These are phyloP conservation scores for Anastrepha obliqua DNA, from an alignment of 1,140 invertebrate genomes.

Conservation along the genomic window DNA sequence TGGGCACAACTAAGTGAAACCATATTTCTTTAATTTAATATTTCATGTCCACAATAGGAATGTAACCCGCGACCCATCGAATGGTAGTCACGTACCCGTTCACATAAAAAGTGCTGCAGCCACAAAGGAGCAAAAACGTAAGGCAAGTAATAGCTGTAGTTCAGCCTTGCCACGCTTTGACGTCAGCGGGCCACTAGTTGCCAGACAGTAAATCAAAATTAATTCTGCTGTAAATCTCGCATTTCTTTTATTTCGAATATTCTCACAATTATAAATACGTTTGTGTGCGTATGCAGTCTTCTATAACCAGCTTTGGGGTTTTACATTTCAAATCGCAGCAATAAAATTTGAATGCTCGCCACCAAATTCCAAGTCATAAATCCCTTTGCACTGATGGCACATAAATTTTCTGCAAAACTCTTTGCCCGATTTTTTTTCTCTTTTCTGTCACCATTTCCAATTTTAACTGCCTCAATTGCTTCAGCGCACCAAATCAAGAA, in stretches of 20 bases:
- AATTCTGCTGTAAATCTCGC: not conserved
- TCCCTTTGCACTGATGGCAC: not conserved
- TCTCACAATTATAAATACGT: not conserved
- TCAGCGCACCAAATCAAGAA: not conserved
- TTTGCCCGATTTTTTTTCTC: not conserved
- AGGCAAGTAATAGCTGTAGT: too few relatives aligned
- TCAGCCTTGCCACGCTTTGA: not conserved
- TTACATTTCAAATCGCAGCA: conserved; percentile 21
- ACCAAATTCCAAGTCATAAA: conserved; percentile 25
- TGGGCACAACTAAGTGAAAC: too few relatives aligned
- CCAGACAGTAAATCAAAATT: conserved; percentile 1
- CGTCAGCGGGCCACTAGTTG: not conserved
- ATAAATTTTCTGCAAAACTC: not conserved
- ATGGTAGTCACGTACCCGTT: too few relatives aligned
- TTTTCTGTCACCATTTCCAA: not conserved
- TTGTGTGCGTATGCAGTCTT: not conserved
- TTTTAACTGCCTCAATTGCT: conserved; percentile 4
- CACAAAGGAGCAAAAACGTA: too few relatives aligned
- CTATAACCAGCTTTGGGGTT: not conserved
- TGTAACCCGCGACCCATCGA: too few relatives aligned
- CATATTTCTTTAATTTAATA: too few relatives aligned
- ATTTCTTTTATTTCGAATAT: not conserved
- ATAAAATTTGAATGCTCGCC: conserved; percentile 12
- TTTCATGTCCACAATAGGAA: too few relatives aligned
- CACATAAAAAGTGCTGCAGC: too few relatives aligned